Base-by-base conservation (phyloP, 2,113 vertebrate species). In the Campylorhamphus procurvoides region DNA sequence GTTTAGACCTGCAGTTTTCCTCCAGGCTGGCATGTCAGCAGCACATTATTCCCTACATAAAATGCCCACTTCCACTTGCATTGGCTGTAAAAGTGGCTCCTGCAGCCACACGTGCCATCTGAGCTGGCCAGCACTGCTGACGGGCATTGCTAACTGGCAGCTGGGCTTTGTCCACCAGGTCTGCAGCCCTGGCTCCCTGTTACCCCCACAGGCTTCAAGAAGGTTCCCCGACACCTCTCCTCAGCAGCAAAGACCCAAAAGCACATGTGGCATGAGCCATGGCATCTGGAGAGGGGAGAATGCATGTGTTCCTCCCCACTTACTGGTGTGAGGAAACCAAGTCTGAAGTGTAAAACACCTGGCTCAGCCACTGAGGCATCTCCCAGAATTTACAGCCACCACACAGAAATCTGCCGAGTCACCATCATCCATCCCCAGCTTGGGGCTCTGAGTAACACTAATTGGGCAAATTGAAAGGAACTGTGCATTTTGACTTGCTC, bases 261-360 rank as follows among this genome's bases (percentile, higher is more conserved):
- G 28, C 25, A 18, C 1, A 0, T 15, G 15, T 39, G 18, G 37
- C 44, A 6, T 20, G 15, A 19, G 40, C 15, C 1, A 0, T 11
- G 16, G 18, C 29, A 71, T 16, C 19, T 44, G 78, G 42, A 66
- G 55, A 7, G 3, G 15, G 3, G 3, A 47, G 14, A 37, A 14
- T 18, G 31, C 9, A 16, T 2, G 0, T 17, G 28, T 62, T 42
- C 10, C 12, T 81, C 4, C 12, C 12, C 0, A 0, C 7, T 24
- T 40, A 17, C 27, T 16, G 0, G 0, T 2, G 37, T 31, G 10
- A 53, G 8, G 19, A 58, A 49, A 28, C 24, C 28, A 37, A 40
- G 9, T 27, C n/a, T 6, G 28, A 40, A 22, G 19, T 2, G 3
- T 7, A 10, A 49, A 47, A 25, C 0, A 0, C 11, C 49, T 6